phyloP scores from a whole-genome alignment of 2,113 vertebrate genomes.

The Oryzias curvinotus region DNA sequence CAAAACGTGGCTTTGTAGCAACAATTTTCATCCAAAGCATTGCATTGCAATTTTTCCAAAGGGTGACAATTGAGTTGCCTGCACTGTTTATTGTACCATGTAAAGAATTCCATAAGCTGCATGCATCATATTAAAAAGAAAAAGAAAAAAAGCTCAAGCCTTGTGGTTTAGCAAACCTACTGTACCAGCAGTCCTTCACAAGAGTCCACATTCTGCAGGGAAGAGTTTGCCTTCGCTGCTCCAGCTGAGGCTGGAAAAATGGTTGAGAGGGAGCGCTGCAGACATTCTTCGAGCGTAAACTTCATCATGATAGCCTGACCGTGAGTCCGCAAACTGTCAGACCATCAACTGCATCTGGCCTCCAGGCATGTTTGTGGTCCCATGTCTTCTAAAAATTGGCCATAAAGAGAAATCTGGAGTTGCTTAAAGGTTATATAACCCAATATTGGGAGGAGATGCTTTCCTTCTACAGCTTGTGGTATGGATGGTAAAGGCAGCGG shows the following conservation, averaged over 20 bases:
- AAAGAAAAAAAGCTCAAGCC: conserved; percentile 14
- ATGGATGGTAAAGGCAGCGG: conserved; percentile 43
- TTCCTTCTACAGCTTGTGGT: conserved; percentile 48
- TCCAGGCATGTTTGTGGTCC: conserved; percentile 70
- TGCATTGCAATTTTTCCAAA: background rate
- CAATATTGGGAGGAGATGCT: conserved; percentile 59
- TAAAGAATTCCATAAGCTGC: conserved; percentile 9
- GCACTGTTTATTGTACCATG: background rate
- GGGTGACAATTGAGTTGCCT: background rate
- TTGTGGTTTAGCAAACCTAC: conserved; percentile 48
- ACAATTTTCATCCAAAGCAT: background rate
- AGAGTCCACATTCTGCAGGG: conserved; percentile 46
- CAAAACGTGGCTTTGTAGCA: background rate
- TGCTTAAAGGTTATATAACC: conserved; percentile 67
- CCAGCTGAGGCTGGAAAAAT: conserved; percentile 62
- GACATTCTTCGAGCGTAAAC: conserved; percentile 70
- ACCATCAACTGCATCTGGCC: conserved; percentile 67
- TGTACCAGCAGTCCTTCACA: conserved; percentile 41
- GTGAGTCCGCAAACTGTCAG: conserved; percentile 67
- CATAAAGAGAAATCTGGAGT: conserved; percentile 56
- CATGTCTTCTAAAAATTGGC: conserved; percentile 42
- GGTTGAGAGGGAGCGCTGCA: conserved; percentile 54
- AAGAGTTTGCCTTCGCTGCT: conserved; percentile 43
- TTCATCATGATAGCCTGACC: conserved; percentile 62
- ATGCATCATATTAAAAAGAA: conserved; percentile 6